A percentile compares a stretch with the other conserved stretches of the same genome.
Conservation (phyloP, 2,888 invertebrate species). For the Polymixis lichenea region DNA sequence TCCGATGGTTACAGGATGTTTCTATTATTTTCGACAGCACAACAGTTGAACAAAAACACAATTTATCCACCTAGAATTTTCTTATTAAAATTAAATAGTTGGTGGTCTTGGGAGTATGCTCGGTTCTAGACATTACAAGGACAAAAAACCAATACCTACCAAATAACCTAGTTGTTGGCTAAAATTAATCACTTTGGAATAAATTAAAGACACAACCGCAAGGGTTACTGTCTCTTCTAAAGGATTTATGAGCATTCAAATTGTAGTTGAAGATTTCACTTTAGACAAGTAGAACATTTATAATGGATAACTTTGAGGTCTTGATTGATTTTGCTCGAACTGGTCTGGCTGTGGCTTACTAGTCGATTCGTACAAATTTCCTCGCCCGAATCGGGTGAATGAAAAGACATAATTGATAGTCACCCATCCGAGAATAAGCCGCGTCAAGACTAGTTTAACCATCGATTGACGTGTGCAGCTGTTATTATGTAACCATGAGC, state of each 20-base stretch:
- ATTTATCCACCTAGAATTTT: conserved; percentile 13
- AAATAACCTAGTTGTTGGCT: background rate
- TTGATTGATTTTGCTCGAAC: conserved; percentile 29
- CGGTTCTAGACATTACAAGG: background rate
- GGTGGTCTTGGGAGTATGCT: background rate
- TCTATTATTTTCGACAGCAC: background rate
- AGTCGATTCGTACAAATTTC: no score
- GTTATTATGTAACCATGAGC: no score
- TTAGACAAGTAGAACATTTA: background rate
- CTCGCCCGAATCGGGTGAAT: no score
- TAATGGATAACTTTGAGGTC: conserved; percentile 3
- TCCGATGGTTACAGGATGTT: background rate
- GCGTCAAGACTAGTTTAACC: no score
- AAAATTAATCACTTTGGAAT: conserved; percentile 41
- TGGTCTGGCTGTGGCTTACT: background rate
- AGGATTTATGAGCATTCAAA: conserved; percentile 36
- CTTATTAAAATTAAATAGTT: conserved; percentile 18
- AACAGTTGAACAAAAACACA: background rate
- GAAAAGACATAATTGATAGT: no score
- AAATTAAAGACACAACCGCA: conserved; percentile 29
- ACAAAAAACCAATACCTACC: conserved; percentile 5
- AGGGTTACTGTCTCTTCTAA: background rate
- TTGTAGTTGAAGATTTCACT: conserved; percentile 12
- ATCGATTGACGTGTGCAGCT: no score
- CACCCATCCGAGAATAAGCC: no score